Evolutionary conservation across 2,797 vertebrate species (phyloP).

Genomic region (Hypotaenidia okinawae): DNA sequence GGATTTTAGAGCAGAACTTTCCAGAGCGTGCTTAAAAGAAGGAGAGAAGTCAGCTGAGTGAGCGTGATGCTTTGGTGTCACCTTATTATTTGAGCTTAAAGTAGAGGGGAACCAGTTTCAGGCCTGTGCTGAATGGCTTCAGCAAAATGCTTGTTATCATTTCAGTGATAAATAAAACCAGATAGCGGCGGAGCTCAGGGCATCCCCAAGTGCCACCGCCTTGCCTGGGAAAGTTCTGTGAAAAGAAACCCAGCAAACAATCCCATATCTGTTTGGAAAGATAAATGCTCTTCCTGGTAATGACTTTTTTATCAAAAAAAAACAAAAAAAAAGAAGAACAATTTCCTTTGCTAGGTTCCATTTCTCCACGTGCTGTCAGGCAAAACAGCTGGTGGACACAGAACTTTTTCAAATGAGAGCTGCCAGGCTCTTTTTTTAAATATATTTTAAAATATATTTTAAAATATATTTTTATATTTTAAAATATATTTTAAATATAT

Average conservation of each 20-base stretch:
- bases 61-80: neutral
- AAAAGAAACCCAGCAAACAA: neutral
- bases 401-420: constrained; percentile 54
- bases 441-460: too few species aligned
- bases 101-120: neutral
- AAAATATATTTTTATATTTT: too few species aligned
- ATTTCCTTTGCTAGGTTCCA: constrained; percentile 54
- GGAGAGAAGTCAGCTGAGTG: neutral
- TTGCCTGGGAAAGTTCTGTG: neutral
- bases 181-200: neutral
- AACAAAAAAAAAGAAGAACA: neutral
- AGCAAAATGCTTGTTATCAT: neutral
- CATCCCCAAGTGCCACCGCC: neutral
- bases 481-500: too few species aligned
- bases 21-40: neutral
- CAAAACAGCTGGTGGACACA: constrained; percentile 15
- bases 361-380: constrained; percentile 37
- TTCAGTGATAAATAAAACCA: constrained; percentile 1
- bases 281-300: constrained; percentile 19
- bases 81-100: neutral
- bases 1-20: neutral
- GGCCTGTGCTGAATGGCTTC: neutral
- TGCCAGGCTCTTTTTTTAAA: constrained; percentile 51
- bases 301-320: constrained; percentile 18
- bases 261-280: constrained; percentile 15